These are phyloP conservation scores for Ophion ellenae DNA, from an alignment of 2,888 invertebrate species.

Conservation along the genomic window DNA sequence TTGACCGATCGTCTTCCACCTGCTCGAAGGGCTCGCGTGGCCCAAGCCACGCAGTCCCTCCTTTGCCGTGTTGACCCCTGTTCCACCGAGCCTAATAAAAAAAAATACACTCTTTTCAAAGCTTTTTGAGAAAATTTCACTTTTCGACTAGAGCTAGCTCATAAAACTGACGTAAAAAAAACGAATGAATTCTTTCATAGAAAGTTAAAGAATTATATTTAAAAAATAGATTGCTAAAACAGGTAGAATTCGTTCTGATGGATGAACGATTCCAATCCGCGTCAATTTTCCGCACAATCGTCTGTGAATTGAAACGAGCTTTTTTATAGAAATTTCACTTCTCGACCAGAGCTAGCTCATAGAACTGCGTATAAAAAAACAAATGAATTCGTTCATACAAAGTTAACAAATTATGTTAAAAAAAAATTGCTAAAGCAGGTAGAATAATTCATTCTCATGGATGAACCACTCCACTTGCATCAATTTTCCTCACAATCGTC, in stretches of 20 bases:
- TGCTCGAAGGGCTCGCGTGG: constrained; percentile 36
- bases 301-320: not conserved
- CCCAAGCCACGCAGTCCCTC: constrained; percentile 5
- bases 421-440: not conserved
- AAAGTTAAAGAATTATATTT: not conserved
- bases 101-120: not conserved
- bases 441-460: not conserved
- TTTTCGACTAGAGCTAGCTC: not conserved
- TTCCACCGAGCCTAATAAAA: not conserved
- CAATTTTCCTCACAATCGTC: not conserved
- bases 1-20: constrained; percentile 62
- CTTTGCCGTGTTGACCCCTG: constrained; percentile 17
- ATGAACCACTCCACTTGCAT: not conserved
- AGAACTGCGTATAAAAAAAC: not conserved
- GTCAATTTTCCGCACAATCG: not conserved
- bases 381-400: not conserved
- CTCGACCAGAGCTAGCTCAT: not conserved
- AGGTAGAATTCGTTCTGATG: not conserved
- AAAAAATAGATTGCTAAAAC: not conserved
- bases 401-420: not conserved
- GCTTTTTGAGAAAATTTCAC: not conserved
- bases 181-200: not conserved
- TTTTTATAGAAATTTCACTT: not conserved
- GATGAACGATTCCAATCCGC: too few relatives aligned
- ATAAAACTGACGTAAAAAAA: not conserved